A percentile compares a stretch with the other conserved stretches of the same genome.
Conservation (phyloP, 2,888 invertebrate genomes). For the Anthrax anthrax region DNA sequence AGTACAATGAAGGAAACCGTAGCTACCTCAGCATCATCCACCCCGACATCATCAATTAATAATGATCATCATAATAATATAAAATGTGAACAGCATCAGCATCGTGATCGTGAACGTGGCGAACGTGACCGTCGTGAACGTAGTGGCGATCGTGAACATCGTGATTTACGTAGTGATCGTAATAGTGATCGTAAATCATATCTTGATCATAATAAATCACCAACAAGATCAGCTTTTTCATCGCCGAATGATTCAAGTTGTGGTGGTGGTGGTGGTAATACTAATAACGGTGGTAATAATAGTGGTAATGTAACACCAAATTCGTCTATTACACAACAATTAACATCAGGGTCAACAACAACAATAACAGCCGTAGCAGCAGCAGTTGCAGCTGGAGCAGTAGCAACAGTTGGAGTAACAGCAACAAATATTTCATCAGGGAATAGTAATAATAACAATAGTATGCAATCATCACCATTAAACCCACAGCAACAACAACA, state of each 20-base stretch:
- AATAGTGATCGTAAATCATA: too few species aligned
- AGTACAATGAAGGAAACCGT: slow-evolving; percentile 23
- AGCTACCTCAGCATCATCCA: slow-evolving; percentile 16
- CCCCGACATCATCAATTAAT: slow-evolving; percentile 15
- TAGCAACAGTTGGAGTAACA: slow-evolving; percentile 8
- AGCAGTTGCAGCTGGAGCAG: slow-evolving; percentile 5
- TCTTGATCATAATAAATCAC: slow-evolving; percentile 17
- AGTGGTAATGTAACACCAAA: not conserved
- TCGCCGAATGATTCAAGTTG: slow-evolving; percentile 11
- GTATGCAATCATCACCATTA: not conserved
- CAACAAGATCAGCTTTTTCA: slow-evolving; percentile 14
- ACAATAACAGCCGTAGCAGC: slow-evolving; percentile 3
- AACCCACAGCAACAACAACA: not conserved
- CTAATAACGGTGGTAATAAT: slow-evolving; percentile 2
- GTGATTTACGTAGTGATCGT: too few species aligned
- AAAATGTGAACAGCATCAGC: not conserved
- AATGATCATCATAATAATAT: slow-evolving; percentile 1
- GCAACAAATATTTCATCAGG: not conserved
- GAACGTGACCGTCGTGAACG: not conserved
- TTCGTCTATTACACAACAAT: not conserved
- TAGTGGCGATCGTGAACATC: too few species aligned
- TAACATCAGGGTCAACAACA: slow-evolving; percentile 6
- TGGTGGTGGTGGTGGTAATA: slow-evolving; percentile 2
- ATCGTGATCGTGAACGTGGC: not conserved
- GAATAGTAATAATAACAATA: not conserved